Conservation (phyloP, 2,797 vertebrate species). For the Emydoidea blandingii region DNA sequence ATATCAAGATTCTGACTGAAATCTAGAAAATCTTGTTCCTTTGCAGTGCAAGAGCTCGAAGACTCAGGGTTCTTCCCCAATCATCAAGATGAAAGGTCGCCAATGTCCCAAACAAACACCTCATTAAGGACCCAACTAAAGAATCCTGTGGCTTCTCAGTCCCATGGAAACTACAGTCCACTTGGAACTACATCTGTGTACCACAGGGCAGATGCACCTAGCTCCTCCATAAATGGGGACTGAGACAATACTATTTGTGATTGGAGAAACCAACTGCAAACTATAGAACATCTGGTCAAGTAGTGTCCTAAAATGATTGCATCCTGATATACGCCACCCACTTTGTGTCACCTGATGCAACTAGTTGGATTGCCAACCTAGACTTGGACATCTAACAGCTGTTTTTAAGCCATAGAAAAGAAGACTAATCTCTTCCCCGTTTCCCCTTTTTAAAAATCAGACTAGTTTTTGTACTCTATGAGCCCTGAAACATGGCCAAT, state of each 20-base stretch:
- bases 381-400: not conserved
- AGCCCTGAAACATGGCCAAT: fast-evolving
- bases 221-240: not conserved
- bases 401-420: not conserved
- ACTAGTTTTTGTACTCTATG: fast-evolving
- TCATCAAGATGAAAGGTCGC: too few species aligned
- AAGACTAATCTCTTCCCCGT: too few species aligned
- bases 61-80: not conserved
- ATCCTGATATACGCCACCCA: not conserved
- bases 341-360: not conserved
- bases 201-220: not conserved
- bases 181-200: not conserved
- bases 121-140: not conserved
- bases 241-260: not conserved
- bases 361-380: not conserved
- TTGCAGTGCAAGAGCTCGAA: not conserved
- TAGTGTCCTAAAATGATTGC: not conserved
- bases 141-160: not conserved
- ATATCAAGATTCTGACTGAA: not conserved
- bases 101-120: too few species aligned
- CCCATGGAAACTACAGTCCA: not conserved
- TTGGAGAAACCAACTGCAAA: not conserved
- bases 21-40: not conserved
- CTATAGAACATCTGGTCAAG: not conserved
- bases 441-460: not conserved